Evolutionary conservation across 2,797 vertebrate genomes (phyloP).

Genomic region (Falco novaeseelandiae): DNA sequence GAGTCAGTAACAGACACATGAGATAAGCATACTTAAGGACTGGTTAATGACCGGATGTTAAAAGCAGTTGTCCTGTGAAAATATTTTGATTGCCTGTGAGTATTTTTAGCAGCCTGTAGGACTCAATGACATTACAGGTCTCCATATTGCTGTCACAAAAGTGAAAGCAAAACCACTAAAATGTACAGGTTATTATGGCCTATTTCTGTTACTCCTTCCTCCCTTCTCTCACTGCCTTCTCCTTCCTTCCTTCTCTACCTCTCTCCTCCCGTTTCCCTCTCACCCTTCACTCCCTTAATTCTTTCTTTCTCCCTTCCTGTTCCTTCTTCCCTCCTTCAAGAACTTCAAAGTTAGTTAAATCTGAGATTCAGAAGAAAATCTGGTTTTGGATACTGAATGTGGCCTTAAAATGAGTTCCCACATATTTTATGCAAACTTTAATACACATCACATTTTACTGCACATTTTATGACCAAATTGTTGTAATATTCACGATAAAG

Average conservation of each 20-base stretch:
- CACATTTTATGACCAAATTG: neutral
- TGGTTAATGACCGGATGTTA: neutral
- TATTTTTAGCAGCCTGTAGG: neutral
- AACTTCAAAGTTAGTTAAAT: neutral
- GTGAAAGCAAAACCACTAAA: neutral
- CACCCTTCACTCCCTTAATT: neutral
- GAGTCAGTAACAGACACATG: neutral
- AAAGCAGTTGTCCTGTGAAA: neutral
- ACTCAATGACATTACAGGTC: neutral
- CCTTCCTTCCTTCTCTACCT: neutral
- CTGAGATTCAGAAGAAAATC: neutral
- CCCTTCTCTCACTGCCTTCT: neutral
- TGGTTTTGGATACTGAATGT: neutral
- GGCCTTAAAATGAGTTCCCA: neutral
- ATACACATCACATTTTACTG: neutral
- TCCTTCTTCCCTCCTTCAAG: neutral
- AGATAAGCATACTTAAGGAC: neutral
- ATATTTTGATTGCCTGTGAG: neutral
- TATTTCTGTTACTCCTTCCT: neutral
- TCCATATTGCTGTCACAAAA: neutral
- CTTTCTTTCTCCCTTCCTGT: neutral
- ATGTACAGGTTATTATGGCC: neutral
- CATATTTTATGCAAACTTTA: neutral
- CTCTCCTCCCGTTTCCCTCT: neutral
- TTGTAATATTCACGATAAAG: neutral